Evolutionary conservation across 2,888 invertebrate genomes (phyloP).

Genomic region (Lypha dubia): DNA sequence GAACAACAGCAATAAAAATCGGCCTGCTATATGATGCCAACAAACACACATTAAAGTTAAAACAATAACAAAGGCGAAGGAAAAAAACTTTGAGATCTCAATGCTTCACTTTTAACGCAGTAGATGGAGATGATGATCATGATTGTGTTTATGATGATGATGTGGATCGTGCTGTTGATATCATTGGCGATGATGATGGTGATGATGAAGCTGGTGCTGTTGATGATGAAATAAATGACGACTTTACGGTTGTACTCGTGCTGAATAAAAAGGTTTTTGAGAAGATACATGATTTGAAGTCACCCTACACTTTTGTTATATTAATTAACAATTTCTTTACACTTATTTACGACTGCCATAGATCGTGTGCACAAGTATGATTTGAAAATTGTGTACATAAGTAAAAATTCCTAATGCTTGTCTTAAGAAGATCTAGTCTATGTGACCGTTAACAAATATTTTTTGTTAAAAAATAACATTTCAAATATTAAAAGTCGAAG

Average conservation of each 20-base stretch:
- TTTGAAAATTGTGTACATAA: too few species aligned
- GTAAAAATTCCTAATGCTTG: too few species aligned
- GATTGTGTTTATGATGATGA: constrained; percentile 31
- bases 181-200: constrained; percentile 20
- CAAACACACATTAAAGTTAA: constrained; percentile 6
- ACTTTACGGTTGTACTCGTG: constrained; percentile 56
- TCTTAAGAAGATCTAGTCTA: too few species aligned
- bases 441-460: too few species aligned
- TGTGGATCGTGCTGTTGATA: not conserved
- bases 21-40: constrained; percentile 23
- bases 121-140: constrained; percentile 49
- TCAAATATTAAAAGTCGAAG: too few species aligned
- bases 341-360: too few species aligned
- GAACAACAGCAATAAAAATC: constrained; percentile 37
- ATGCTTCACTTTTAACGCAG: constrained; percentile 66
- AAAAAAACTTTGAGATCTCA: constrained; percentile 60
- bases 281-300: not conserved
- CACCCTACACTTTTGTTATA: constrained; percentile 2
- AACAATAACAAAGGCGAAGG: constrained; percentile 17
- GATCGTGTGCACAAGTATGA: too few species aligned
- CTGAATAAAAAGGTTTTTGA: constrained; percentile 31
- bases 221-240: constrained; percentile 66
- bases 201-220: constrained; percentile 16
- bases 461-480: too few species aligned
- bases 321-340: too few species aligned